Base-by-base conservation (phyloP, 2,113 vertebrate genomes). In the Trochalopteron elliotii region DNA sequence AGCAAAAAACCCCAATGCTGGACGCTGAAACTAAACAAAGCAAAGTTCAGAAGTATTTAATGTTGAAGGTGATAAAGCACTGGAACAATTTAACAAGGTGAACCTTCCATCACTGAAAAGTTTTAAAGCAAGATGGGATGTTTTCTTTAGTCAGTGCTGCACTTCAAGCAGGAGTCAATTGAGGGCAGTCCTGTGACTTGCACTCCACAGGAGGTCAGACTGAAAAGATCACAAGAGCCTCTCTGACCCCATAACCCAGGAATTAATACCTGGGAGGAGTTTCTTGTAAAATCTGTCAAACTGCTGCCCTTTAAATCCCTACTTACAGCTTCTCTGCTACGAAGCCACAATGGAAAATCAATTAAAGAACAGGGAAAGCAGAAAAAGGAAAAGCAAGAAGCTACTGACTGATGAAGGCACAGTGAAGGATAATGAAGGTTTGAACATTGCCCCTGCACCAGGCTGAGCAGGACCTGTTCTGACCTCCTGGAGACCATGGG, bases 191-290 rank as follows among this genome's bases (percentile, higher is more conserved):
- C 89, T 79, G 57, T 57, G 76, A 60, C 72, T 75, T 71, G 71
- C 60, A 92, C 72, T 56, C 68, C 40, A 52, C 77, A 87, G 42
- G 60, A 90, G 37, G 61, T 87, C 77, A 85, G 77, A 53, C 28
- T 37, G 47, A 87, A 85, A 80, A 80, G 83, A 95, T 96, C 87
- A 94, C 40, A 93, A 56, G 53, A 84, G 77, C 45, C 42, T 57
- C n/a, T 85, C 57, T 87, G 81, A 96, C 78, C 76, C 60, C 52
- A 47, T 71, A 96, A 95, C 89, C 87, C 74, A 71, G 37, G 91
- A 92, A 82, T 91, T 94, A 94, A 91, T 65, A 65, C 78, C 49
- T 95, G 44, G 74, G 70, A 96, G 81, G 87, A 89, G 69, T 75
- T 92, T 89, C 74, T 87, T 87, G 87, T 91, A 87, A 89, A 74